These are phyloP conservation scores for Chelon auratus DNA, from an alignment of 2,797 vertebrate species.

Conservation along the genomic window DNA sequence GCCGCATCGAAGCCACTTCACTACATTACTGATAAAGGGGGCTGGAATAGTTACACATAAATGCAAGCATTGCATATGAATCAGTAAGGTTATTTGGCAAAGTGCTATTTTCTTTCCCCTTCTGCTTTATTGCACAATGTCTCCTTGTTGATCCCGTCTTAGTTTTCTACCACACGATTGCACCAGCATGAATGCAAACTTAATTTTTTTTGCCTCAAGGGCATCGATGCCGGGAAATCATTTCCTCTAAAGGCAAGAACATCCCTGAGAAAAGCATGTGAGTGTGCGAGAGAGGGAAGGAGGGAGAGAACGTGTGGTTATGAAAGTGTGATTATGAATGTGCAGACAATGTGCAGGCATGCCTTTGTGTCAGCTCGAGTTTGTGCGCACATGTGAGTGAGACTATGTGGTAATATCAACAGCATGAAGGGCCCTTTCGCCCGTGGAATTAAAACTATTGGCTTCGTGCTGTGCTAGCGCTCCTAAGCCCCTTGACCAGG, in stretches of 20 bases:
- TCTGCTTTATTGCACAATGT: conserved; percentile 53
- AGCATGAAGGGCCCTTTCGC: conserved; percentile 56
- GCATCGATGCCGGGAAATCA: conserved; percentile 64
- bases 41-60: conserved; percentile 19
- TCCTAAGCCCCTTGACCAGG: conserved; percentile 66
- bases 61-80: conserved; percentile 49
- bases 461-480: conserved; percentile 45
- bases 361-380: conserved; percentile 71
- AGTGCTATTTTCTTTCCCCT: not conserved
- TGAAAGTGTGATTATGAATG: conserved; percentile 76
- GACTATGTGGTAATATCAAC: conserved; percentile 66
- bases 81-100: conserved; percentile 37
- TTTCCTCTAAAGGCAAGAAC: conserved; percentile 66
- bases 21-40: conserved; percentile 21
- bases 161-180: conserved; percentile 49
- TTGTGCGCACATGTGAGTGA: conserved; percentile 46
- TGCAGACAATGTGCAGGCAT: conserved; percentile 78
- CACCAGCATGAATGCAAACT: conserved; percentile 59
- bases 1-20: conserved; percentile 36
- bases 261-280: conserved; percentile 49
- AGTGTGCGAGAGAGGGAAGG: conserved; percentile 26
- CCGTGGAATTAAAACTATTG: conserved; percentile 68
- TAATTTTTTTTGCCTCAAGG: conserved; percentile 56
- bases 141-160: conserved; percentile 39
- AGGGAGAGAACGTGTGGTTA: conserved; percentile 62